Percentiles rank a stretch among this genome's conserved stretches.
Evolutionary conservation across 2,888 invertebrate species (phyloP).

Genomic region (Danaus chrysippus): DNA sequence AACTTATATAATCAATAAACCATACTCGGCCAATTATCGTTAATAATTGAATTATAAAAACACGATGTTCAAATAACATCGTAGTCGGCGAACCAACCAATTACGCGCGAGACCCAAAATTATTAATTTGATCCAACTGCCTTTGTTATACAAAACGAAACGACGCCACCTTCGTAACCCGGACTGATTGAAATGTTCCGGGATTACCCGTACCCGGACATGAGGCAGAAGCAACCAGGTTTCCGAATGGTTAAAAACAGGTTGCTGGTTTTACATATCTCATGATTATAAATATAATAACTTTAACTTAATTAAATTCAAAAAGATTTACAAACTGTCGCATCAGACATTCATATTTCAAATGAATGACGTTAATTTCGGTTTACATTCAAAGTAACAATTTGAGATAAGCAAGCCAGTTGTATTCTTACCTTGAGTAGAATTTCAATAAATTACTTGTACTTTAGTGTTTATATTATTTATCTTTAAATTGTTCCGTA

Average conservation of each 20-base stretch:
- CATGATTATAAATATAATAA: background rate
- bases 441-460: no score
- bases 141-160: constrained; percentile 35
- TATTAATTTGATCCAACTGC: constrained; percentile 29
- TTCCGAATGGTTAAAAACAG: constrained; percentile 12
- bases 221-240: constrained; percentile 16
- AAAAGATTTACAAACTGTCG: background rate
- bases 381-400: no score
- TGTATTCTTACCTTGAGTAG: no score
- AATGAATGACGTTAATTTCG: background rate
- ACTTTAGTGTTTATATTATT: no score
- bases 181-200: constrained; percentile 45
- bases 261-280: constrained; percentile 1
- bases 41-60: constrained; percentile 12
- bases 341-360: background rate
- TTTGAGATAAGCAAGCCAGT: no score
- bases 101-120: constrained; percentile 22
- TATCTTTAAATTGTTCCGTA: no score
- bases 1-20: background rate
- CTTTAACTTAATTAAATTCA: background rate
- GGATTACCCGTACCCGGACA: constrained; percentile 27
- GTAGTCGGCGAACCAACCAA: constrained; percentile 15
- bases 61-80: constrained; percentile 10
- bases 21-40: constrained; percentile 1
- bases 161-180: constrained; percentile 36